Base-by-base conservation (phyloP, 2,888 invertebrate genomes). In the Parascotia fuliginaria region DNA sequence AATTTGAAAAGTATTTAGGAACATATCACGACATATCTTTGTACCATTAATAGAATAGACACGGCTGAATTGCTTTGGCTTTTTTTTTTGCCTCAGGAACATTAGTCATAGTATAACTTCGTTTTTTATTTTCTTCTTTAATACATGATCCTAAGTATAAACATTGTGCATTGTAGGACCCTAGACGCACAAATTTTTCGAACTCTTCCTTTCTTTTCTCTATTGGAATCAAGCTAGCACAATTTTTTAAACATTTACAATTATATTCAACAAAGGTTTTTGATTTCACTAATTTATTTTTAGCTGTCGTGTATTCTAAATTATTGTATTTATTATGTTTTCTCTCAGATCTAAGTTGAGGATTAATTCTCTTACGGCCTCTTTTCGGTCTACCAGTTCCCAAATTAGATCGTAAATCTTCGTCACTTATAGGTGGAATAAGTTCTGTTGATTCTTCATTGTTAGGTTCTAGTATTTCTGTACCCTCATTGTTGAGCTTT, bases 131-230 rank as follows among this genome's bases (percentile, higher is more conserved):
- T 31, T 45, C 13, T 55, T 57, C 58, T 41, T 49, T 53, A 11
- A 61, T 37, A 53, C 38, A 53, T 12, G 51, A 44, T 40, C 39
- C 46, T 37, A 59, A 41, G 40, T 52, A 57, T 37, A 59, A 31
- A 32, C 28, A 36, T 33, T 60, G 56, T 13, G 59, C 47, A 42
- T 43, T 43, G 42, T 55, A 60, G 16, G 57, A 55, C 32, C 56
- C 56, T 33, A 60, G 54, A 22, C 31, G 19, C 7, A 60, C 59
- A 51, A 42, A 55, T 52, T 55, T 62, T 29, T 56, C 49, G 24
- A 62, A 59, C 33, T 56, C 54, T 52, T 50, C 29, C 32, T 56
- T 54, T 40, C 59, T 49, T 40, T 47, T 50, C 34, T 62, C 59
- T 44, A 31, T 31, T 46, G 55, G 29, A 52, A 59, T 49, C 42